phyloP scores from a whole-genome alignment of 2,113 vertebrate genomes.

The Nycticryphes semicollaris region DNA sequence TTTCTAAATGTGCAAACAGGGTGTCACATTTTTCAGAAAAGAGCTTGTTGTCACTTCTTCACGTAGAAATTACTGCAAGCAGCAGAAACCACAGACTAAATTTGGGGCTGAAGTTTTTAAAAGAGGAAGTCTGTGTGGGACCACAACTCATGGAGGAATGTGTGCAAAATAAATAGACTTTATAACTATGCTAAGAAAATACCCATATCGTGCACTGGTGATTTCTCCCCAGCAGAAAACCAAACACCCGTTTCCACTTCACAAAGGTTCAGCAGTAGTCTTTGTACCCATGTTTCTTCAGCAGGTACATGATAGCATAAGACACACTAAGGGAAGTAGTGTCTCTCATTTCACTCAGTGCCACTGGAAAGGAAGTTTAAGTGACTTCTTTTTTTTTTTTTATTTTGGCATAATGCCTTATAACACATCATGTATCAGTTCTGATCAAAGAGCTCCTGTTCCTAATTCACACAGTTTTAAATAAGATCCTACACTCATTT shows the following conservation, averaged over 20 bases:
- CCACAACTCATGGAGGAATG: not conserved
- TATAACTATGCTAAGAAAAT: not conserved
- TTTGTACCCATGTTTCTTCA: not conserved
- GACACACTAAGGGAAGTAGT: not conserved
- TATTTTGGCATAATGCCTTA: not conserved
- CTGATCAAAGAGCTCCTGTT: conserved; percentile 35
- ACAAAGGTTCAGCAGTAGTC: not conserved
- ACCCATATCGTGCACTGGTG: not conserved
- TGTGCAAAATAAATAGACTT: not conserved
- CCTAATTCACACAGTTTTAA: not conserved
- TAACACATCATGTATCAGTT: not conserved
- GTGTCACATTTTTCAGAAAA: not conserved
- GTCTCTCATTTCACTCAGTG: not conserved
- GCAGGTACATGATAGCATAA: not conserved
- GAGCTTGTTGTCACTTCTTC: not conserved
- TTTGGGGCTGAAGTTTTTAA: not conserved
- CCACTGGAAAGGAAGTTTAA: not conserved
- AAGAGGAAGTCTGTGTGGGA: conserved; percentile 29
- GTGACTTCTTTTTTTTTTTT: not conserved
- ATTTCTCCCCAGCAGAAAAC: not conserved
- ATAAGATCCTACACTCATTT: not conserved
- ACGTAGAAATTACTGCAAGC: not conserved
- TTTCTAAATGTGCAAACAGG: not conserved
- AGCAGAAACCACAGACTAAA: not conserved
- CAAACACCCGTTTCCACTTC: not conserved